Evolutionary conservation across 2,888 invertebrate species (phyloP).

Genomic region (Phengaris arion): DNA sequence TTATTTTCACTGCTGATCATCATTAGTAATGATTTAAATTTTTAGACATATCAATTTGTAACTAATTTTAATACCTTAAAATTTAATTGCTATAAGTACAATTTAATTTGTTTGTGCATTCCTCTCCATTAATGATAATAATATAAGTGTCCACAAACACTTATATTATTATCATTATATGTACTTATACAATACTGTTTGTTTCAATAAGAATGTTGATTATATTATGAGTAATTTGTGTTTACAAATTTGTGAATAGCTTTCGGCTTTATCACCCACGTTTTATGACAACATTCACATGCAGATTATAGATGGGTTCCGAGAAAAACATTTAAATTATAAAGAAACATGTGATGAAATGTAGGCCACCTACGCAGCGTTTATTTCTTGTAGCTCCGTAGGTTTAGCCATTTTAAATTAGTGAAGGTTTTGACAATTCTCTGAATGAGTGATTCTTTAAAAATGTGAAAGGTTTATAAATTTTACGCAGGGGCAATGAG

Average conservation of each 20-base stretch:
- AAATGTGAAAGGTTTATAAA: neutral
- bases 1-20: neutral
- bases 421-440: neutral
- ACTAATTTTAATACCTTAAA: no score
- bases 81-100: no score
- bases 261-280: neutral
- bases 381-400: neutral
- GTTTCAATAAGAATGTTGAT: neutral
- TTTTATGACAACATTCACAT: slow-evolving; percentile 6
- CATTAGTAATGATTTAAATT: no score
- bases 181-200: neutral
- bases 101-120: no score
- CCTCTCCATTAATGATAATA: no score
- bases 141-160: no score
- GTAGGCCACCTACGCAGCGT: slow-evolving; percentile 10
- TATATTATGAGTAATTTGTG: neutral
- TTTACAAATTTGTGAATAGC: neutral
- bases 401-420: neutral
- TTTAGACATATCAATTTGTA: neutral
- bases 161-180: no score
- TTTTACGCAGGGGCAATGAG: neutral
- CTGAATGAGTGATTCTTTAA: neutral
- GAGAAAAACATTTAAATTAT: slow-evolving; percentile 18
- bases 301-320: neutral
- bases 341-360: slow-evolving; percentile 14